Evolutionary conservation across 2,113 vertebrate species (phyloP), one percentile per base, ranked within the genome.

Genomic region (Calidris pygmaea): DNA sequence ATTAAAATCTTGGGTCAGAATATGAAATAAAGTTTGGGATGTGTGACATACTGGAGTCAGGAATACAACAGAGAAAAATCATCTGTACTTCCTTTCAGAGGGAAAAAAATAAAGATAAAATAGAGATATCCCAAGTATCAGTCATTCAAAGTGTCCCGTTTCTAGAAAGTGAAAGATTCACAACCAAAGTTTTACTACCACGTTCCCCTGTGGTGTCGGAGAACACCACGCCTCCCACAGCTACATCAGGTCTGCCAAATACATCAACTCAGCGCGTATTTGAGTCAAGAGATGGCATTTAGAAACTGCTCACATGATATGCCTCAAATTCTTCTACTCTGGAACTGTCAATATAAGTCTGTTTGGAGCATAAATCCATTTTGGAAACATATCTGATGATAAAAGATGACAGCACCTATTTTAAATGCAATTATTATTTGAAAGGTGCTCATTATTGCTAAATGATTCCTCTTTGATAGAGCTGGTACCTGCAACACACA

Each of bases 401-500:
- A 93, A 85, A 85, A 77, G 73, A 88, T 85, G 94, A 94, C 88
- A 95, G 95, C 89, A 66, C 35, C 90, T 87, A 86, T 78, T 95
- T 95, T 75, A 77, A 93, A 84, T 19, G 92, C 92, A 92, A 92
- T 96, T 66, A 82, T 72, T 87, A 79, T 71, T 82, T 96, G 95
- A 96, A 96, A 95, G 95, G 94, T 95, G 77, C 84, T 96, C 58
- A 90, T 96, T 96, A 96, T 9, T 62, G 62, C 90, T 78, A 84
- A 94, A 56, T 30, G 90, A 73, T 82, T 68, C 70, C 77, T 78
- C 94, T 91, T 45, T 68, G 86, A 75, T 76, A 63, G 58, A 67
- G 7, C 58, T n/a, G 20, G 22, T 95, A 95, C 84, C 77, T 93
- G 66, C 90, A 95, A 24, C 66, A 60, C 48, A 63, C 55, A 22